Evolutionary conservation across 1,140 invertebrate species (phyloP).

Genomic region (Drosophila ananassae): DNA sequence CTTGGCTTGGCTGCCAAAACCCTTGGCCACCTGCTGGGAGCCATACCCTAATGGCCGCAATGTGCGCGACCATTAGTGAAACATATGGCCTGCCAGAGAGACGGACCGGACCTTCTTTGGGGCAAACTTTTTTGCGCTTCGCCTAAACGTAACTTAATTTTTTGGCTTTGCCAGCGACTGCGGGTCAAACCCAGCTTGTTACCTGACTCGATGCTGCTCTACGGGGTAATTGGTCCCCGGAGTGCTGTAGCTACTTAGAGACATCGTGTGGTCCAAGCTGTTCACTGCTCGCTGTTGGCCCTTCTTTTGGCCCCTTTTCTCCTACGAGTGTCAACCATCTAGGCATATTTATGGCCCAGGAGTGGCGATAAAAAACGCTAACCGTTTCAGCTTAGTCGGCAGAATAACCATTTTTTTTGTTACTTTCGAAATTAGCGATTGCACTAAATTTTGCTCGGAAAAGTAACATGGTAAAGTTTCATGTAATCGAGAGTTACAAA

Average conservation of each 20-base stretch:
- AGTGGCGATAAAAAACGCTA: slow-evolving; percentile 73
- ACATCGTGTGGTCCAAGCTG: slow-evolving; percentile 49
- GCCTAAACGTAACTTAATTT: slow-evolving; percentile 75
- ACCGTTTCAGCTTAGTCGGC: slow-evolving; percentile 54
- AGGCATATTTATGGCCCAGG: slow-evolving; percentile 69
- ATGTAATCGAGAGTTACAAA: slow-evolving; percentile 52
- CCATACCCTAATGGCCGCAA: slow-evolving; percentile 69
- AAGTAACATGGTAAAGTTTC: slow-evolving; percentile 49
- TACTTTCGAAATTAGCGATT: slow-evolving; percentile 42
- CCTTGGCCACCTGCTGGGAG: slow-evolving; percentile 48
- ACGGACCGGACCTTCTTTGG: slow-evolving; percentile 38
- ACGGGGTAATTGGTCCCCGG: slow-evolving; percentile 72
- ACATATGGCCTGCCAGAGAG: slow-evolving; percentile 64
- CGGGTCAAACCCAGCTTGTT: slow-evolving; percentile 68
- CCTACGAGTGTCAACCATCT: slow-evolving; percentile 36
- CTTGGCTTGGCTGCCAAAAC: slow-evolving; percentile 35
- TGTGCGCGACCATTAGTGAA: slow-evolving; percentile 80
- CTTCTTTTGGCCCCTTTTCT: neutral
- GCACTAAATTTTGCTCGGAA: slow-evolving; percentile 58
- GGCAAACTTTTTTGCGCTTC: slow-evolving; percentile 58
- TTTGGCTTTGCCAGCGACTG: slow-evolving; percentile 44
- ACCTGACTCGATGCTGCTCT: slow-evolving; percentile 53
- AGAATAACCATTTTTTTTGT: slow-evolving; percentile 22
- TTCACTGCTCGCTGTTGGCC: slow-evolving; percentile 11
- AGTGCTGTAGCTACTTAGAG: slow-evolving; percentile 78